A percentile compares a stretch with the other conserved stretches of the same genome.
Evolutionary conservation across 2,113 vertebrate genomes (phyloP).

Genomic region (Cinclus cinclus): DNA sequence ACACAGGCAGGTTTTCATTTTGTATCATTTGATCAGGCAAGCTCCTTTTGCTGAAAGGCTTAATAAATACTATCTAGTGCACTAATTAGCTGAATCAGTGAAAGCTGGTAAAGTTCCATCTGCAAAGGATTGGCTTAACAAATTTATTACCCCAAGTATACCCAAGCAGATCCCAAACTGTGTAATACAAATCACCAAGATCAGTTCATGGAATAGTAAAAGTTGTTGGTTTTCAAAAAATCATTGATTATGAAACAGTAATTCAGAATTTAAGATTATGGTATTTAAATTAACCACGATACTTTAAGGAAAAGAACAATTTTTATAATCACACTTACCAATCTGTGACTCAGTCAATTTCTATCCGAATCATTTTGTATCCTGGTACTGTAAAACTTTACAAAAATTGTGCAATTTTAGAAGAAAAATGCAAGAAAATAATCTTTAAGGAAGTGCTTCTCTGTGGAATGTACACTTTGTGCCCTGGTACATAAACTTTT

Average conservation of each 20-base stretch:
- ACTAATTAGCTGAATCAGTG: not conserved
- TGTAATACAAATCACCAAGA: not conserved
- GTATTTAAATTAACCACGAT: not conserved
- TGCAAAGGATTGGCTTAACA: not conserved
- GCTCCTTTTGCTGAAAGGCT: not conserved
- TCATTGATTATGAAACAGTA: not conserved
- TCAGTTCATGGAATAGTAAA: not conserved
- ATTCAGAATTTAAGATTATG: not conserved
- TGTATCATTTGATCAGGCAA: not conserved
- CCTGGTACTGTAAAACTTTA: not conserved
- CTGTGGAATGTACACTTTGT: not conserved
- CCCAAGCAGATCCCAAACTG: not conserved
- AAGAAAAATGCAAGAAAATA: not conserved
- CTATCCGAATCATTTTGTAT: constrained; percentile 6
- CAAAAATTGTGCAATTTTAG: not conserved
- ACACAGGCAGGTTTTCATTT: not conserved
- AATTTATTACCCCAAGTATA: not conserved
- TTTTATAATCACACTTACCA: not conserved
- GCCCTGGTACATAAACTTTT: not conserved
- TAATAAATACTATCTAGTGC: not conserved
- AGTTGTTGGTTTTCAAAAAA: not conserved
- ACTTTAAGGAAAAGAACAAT: not conserved
- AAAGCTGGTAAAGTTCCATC: not conserved
- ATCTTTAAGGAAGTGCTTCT: not conserved
- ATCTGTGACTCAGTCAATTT: constrained; percentile 6